Conservation (phyloP, 2,113 vertebrate species). For the Anseranas semipalmata region DNA sequence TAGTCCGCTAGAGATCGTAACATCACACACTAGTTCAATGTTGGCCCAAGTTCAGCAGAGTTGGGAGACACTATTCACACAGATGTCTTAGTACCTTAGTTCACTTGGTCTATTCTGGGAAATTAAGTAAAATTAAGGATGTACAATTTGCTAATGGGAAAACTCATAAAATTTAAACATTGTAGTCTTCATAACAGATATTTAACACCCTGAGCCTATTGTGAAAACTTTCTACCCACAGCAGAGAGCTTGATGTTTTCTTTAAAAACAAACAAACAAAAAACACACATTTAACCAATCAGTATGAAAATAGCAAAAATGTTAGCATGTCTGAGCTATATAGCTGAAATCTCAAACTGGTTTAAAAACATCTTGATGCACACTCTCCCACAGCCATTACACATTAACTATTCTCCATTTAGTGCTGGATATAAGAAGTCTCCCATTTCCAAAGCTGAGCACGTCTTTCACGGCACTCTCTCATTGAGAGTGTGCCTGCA, state of each 20-base stretch:
- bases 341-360: background rate
- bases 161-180: background rate
- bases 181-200: background rate
- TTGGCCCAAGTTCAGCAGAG: background rate
- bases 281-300: background rate
- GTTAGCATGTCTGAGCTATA: background rate
- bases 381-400: background rate
- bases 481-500: accelerated
- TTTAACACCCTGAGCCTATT: background rate
- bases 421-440: background rate
- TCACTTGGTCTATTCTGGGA: background rate
- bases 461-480: background rate
- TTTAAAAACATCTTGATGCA: background rate
- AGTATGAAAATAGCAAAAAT: background rate
- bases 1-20: background rate
- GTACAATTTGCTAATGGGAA: background rate
- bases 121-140: background rate
- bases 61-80: background rate
- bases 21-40: background rate
- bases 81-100: background rate
- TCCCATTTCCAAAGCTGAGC: background rate
- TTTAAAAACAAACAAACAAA: background rate
- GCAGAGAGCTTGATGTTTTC: background rate
- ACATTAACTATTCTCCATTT: background rate
- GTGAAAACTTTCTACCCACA: background rate